Conservation (phyloP, 2,888 invertebrate species). For the Hydraecia micacea region DNA sequence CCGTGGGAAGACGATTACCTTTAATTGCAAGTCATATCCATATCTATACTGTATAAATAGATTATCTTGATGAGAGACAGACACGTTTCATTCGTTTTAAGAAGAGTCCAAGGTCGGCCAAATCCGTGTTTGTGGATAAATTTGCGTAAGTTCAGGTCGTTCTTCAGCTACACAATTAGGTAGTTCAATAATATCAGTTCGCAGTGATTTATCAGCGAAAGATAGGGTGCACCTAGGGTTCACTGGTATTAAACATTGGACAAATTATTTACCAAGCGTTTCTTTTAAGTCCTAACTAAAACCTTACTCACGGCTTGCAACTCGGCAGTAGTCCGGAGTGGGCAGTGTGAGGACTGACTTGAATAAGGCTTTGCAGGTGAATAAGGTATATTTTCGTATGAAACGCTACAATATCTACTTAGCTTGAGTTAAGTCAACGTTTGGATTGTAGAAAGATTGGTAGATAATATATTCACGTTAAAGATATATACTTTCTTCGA, state of each 20-base stretch:
- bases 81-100: constrained; percentile 1
- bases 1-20: constrained; percentile 4
- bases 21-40: not conserved
- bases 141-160: not conserved
- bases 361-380: not conserved
- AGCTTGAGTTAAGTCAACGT: not conserved
- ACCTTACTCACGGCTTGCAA: not conserved
- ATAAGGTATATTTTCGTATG: not conserved
- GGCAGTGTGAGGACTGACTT: no score
- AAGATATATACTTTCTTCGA: constrained; percentile 22
- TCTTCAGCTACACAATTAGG: not conserved
- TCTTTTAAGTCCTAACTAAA: not conserved
- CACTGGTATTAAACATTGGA: not conserved
- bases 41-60: not conserved
- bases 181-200: not conserved
- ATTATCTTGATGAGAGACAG: constrained; percentile 25
- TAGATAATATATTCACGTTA: not conserved
- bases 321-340: not conserved
- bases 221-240: not conserved
- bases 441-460: no score
- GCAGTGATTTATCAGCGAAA: not conserved
- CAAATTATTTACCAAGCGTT: not conserved
- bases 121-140: not conserved
- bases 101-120: constrained; percentile 16
- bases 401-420: not conserved